Conservation (phyloP, 2,888 invertebrate species). For the Tetanocera ferruginea region DNA sequence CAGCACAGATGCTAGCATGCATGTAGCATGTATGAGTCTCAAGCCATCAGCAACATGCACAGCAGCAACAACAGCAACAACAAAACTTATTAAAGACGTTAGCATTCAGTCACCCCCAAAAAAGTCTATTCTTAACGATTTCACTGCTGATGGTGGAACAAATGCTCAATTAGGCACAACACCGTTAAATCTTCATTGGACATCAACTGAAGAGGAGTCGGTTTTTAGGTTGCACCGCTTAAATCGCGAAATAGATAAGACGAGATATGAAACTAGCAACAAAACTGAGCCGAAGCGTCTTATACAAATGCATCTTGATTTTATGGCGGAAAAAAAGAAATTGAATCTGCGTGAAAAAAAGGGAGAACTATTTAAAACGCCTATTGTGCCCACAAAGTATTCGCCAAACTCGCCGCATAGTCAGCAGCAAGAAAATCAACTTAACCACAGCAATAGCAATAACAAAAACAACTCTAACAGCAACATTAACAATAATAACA, state of each 20-base stretch:
- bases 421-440: not conserved
- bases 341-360: constrained; percentile 48
- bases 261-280: not conserved
- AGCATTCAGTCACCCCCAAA: not conserved
- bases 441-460: not conserved
- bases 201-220: constrained; percentile 52
- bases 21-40: constrained; percentile 17
- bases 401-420: constrained; percentile 25
- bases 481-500: constrained; percentile 1
- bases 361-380: constrained; percentile 55
- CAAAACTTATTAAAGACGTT: not conserved
- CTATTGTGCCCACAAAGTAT: constrained; percentile 53
- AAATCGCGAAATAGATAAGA: constrained; percentile 56
- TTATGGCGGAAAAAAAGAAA: constrained; percentile 49
- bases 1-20: constrained; percentile 48
- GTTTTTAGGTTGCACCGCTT: constrained; percentile 55
- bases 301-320: constrained; percentile 50
- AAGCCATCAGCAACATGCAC: not conserved
- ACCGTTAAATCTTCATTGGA: constrained; percentile 46
- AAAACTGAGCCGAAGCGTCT: constrained; percentile 37
- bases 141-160: not conserved
- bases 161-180: constrained; percentile 25
- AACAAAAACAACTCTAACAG: not conserved
- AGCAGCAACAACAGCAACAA: not conserved
- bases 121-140: not conserved